Evolutionary conservation across 2,113 vertebrate species (phyloP), one percentile per base, ranked within the genome.

Genomic region (Micronisus gabar): DNA sequence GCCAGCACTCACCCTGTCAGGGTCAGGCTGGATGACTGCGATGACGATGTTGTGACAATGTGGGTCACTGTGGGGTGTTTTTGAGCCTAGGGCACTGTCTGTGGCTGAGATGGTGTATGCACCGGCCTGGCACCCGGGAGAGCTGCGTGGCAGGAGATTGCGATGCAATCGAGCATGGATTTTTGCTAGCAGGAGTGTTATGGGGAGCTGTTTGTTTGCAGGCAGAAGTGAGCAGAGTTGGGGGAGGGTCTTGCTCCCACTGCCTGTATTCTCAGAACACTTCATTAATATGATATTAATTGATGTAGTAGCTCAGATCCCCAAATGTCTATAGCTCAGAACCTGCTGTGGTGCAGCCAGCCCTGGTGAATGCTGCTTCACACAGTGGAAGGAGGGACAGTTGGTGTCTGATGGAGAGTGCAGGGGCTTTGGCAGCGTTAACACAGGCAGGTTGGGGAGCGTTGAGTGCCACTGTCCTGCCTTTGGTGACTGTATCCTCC

Each of bases 111-210:
- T 21, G n/a, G 23, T 29, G 45, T 7, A 13, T 10, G 21, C 43
- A 11, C 3, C 5, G 2, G 74, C 40, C 25, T 1, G 16, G 53
- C 2, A 1, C 43, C 0, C 1, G 41, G 65, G 18, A 50, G 56
- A 43, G 83, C 76, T 30, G 87, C 0, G 0, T 56, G 62, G 50
- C 62, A 48, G 70, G 70, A 68, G 81, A 7, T 41, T 7, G 0
- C 10, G 6, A 22, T 25, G 7, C 68, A 21, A 8, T 7, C 58
- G 38, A 45, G 26, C 11, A 2, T 23, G 73, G 61, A 7, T 38
- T 83, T 61, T 36, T 86, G 62, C 63, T 59, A 4, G 29, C 43
- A n/a, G 34, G 62, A 81, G 29, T 6, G 8, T 53, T 55, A 14
- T 3, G 15, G 65, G 70, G 63, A 94, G 82, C 71, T 76, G 86